These are phyloP conservation scores for Coranthus polyacanthus DNA, from an alignment of 2,797 vertebrate genomes.

Conservation along the genomic window DNA sequence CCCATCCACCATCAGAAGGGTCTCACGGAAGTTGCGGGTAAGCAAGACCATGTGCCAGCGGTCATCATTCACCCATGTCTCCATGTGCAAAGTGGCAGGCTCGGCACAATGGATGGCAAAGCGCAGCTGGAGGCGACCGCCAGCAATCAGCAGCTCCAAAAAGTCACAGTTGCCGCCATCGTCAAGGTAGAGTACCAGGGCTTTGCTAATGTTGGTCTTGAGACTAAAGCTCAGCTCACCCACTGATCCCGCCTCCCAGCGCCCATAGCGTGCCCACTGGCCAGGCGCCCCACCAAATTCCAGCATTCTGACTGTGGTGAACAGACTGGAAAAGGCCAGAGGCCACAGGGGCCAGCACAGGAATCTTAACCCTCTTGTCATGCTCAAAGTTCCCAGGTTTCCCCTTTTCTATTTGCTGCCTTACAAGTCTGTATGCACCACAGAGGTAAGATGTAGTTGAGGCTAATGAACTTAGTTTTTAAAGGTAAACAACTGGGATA, in stretches of 20 bases:
- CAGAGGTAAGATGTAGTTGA: slow-evolving; percentile 13
- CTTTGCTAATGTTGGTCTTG: slow-evolving; percentile 91
- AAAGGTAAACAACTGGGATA: slow-evolving; percentile 41
- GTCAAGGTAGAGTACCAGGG: slow-evolving; percentile 93
- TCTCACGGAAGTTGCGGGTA: slow-evolving; percentile 91
- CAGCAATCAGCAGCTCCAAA: slow-evolving; percentile 91
- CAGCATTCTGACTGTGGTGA: slow-evolving; percentile 76
- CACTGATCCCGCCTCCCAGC: slow-evolving; percentile 90
- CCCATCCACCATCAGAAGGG: slow-evolving; percentile 90
- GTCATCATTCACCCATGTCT: slow-evolving; percentile 89
- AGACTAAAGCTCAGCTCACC: slow-evolving; percentile 94
- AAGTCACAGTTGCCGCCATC: slow-evolving; percentile 97
- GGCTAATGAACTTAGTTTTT: slow-evolving; percentile 15
- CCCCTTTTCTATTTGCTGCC: slow-evolving; percentile 26
- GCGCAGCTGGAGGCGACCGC: slow-evolving; percentile 90
- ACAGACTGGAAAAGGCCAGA: slow-evolving; percentile 76
- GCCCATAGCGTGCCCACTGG: slow-evolving; percentile 94
- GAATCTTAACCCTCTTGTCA: slow-evolving; percentile 75
- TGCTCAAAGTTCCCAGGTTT: slow-evolving; percentile 54
- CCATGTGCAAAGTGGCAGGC: slow-evolving; percentile 88
- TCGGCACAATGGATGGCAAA: slow-evolving; percentile 95
- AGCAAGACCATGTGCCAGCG: slow-evolving; percentile 96
- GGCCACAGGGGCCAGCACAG: slow-evolving; percentile 76
- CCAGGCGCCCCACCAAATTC: slow-evolving; percentile 93
- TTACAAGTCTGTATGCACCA: slow-evolving; percentile 14